Conservation (phyloP, 1,140 invertebrate genomes). For the Globodera rostochiensis region DNA sequence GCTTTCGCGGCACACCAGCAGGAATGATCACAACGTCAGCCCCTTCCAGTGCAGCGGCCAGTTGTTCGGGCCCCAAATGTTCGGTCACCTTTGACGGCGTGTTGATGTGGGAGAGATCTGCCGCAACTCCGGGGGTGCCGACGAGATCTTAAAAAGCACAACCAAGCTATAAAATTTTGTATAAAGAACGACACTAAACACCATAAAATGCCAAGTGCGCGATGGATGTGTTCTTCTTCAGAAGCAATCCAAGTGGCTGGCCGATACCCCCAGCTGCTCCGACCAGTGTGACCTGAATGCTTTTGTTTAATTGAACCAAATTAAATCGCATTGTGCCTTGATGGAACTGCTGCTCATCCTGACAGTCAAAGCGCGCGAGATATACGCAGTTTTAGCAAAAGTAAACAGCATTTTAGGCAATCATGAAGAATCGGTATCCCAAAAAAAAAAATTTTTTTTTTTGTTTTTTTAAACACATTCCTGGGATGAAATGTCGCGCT, state of each 20-base stretch:
- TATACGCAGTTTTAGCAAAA: too few species aligned
- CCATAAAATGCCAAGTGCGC: constrained; percentile 75
- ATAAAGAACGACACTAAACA: background rate
- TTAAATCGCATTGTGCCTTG: background rate
- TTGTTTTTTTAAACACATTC: too few species aligned
- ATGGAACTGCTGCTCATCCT: constrained; percentile 8
- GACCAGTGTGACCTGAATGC: constrained; percentile 82
- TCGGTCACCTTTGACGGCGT: constrained; percentile 81
- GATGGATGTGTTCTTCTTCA: constrained; percentile 82
- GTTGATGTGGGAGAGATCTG: constrained; percentile 95
- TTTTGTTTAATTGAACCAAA: background rate
- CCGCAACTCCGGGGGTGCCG: constrained; percentile 92
- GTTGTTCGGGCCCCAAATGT: constrained; percentile 77
- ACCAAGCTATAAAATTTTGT: too few species aligned
- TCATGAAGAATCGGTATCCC: too few species aligned
- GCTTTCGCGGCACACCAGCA: constrained; percentile 95
- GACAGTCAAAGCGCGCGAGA: background rate
- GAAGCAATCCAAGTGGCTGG: constrained; percentile 90
- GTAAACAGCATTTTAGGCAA: too few species aligned
- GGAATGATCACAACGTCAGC: constrained; percentile 91
- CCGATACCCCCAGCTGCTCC: constrained; percentile 97
- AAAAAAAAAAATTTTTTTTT: too few species aligned
- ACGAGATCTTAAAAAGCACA: constrained; percentile 75
- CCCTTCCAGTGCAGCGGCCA: constrained; percentile 73
- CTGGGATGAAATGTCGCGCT: too few species aligned